Base-by-base conservation (phyloP, 2,797 vertebrate genomes). In the Crax fasciolata region DNA sequence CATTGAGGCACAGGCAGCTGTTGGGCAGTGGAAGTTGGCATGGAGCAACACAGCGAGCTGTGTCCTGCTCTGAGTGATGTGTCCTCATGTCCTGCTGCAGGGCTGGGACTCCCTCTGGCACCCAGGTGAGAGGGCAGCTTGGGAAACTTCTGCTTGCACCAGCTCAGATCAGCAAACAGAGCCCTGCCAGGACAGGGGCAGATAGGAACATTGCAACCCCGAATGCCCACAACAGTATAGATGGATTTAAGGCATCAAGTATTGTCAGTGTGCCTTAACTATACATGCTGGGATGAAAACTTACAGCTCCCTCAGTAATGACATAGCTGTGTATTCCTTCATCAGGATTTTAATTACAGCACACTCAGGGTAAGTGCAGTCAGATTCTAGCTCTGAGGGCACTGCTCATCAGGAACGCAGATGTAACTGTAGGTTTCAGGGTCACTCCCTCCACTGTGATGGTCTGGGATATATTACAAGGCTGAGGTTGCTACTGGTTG, bases 51-150 rank as follows among this genome's bases (percentile, higher is more conserved):
- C 20, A 5, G 54, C 1, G 11, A 62, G 38, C 73, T 16, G 9
- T 32, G 21, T 59, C 30, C 16, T 54, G 41, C 5, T 25, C 3
- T 0, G 1, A 77, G 49, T 0, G 5, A 41, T 2, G n/a, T 1
- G 5, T 52, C 30, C 11, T 70, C 2, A 0, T 11, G n/a, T 6
- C n/a, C 72, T 55, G 23, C 35, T 44, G 25, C 30, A 5, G 30
- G 71, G 41, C 41, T 18, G 7, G 25, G 51, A 18, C 57, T 18
- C 12, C 55, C 11, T 28, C 35, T 2, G 7, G 55, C 54, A 73
- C 30, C 30, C 35, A 13, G 89, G 57, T 7, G 16, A 81, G 63
- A 15, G 18, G 38, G 52, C 38, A 11, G 38, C 12, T 24, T 8
- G 1, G 21, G 58, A 52, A 41, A 16, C 28, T n/a, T 1, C 24